These are phyloP conservation scores for Drosophila murphyi DNA, from an alignment of 1,140 invertebrate species.

Conservation along the genomic window DNA sequence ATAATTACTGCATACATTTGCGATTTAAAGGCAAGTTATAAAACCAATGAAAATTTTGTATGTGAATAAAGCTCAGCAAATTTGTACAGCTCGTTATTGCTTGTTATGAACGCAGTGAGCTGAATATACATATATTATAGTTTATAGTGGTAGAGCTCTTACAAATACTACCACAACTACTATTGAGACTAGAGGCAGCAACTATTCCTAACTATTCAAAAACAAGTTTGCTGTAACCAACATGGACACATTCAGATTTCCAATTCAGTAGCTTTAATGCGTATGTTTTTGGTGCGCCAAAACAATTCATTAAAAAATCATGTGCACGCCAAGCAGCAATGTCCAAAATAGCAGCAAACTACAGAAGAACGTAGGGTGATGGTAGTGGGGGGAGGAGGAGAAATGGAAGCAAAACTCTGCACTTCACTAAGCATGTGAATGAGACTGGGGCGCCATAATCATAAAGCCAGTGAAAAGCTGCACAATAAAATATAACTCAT, in stretches of 20 bases:
- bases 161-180: too few species aligned
- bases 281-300: constrained; percentile 34
- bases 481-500: constrained; percentile 66
- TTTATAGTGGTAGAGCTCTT: too few species aligned
- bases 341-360: constrained; percentile 29
- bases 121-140: too few species aligned
- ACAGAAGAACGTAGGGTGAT: background rate
- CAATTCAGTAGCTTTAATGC: constrained; percentile 52
- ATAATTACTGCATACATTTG: too few species aligned
- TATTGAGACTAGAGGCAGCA: too few species aligned
- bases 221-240: constrained; percentile 36
- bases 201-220: too few species aligned
- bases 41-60: too few species aligned
- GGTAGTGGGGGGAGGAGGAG: background rate
- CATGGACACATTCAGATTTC: constrained; percentile 33
- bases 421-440: constrained; percentile 27
- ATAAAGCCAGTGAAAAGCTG: constrained; percentile 70
- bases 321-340: constrained; percentile 33
- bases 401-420: background rate
- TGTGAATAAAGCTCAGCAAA: too few species aligned
- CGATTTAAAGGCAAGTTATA: too few species aligned
- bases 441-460: constrained; percentile 63
- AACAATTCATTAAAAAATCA: constrained; percentile 61
- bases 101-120: too few species aligned
- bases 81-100: too few species aligned